phyloP scores from a whole-genome alignment of 2,113 vertebrate species.

The Myotis davidii region DNA sequence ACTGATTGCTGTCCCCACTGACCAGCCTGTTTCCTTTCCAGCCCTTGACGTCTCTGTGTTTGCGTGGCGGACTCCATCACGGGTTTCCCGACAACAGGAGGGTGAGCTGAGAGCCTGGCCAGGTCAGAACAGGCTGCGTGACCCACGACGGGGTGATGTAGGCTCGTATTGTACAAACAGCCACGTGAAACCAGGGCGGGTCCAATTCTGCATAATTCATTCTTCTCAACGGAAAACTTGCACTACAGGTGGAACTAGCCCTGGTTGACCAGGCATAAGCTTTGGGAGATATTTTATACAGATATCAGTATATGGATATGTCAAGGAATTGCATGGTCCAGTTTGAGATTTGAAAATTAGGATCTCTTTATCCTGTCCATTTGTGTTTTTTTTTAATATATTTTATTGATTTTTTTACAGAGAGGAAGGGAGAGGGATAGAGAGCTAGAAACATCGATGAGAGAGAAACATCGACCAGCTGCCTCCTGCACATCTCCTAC shows the following conservation, averaged over 20 bases:
- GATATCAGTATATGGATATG: background rate
- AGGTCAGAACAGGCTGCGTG: background rate
- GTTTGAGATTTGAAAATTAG: background rate
- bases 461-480: no score
- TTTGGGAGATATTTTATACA: background rate
- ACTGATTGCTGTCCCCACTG: background rate
- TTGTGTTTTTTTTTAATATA: no score
- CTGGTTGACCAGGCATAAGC: background rate
- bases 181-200: background rate
- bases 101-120: background rate
- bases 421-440: no score
- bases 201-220: background rate
- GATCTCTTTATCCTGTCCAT: background rate
- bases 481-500: no score
- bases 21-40: background rate
- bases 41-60: background rate
- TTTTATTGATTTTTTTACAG: no score
- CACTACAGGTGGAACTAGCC: background rate
- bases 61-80: background rate
- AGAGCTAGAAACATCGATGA: no score
- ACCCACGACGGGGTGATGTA: fast-evolving
- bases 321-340: background rate
- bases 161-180: background rate
- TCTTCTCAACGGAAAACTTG: background rate
- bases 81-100: background rate